A percentile compares a stretch with the other conserved stretches of the same genome.
Conservation (phyloP, 92 coral and sea anemone species). For the Bergia sp. region DNA sequence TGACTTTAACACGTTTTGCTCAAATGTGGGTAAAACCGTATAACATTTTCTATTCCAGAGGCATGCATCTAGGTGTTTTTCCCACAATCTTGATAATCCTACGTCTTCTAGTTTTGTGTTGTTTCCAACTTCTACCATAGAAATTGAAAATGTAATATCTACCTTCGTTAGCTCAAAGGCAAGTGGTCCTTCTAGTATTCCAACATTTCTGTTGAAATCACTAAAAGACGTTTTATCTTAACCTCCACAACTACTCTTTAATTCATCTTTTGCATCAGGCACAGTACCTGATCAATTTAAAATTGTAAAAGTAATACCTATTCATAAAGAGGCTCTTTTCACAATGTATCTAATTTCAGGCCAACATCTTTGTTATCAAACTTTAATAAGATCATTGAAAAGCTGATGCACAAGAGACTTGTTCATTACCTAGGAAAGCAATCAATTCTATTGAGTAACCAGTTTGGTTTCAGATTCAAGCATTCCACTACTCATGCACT, state of each 20-base stretch:
- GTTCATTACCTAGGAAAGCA: neutral
- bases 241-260: neutral
- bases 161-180: conserved; percentile 14
- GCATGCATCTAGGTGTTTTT: neutral
- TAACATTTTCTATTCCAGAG: neutral
- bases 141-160: conserved; percentile 30
- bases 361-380: conserved; percentile 3
- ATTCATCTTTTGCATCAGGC: conserved; percentile 18
- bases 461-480: no score
- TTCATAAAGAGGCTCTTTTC: neutral
- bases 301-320: conserved; percentile 14
- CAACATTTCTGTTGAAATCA: conserved; percentile 13
- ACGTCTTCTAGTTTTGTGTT: conserved; percentile 1
- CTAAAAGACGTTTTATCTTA: conserved; percentile 4
- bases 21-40: neutral
- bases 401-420: neutral
- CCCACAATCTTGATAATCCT: neutral
- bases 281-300: conserved; percentile 33
- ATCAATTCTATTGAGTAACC: no score
- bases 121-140: conserved; percentile 15
- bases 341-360: neutral
- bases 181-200: conserved; percentile 39
- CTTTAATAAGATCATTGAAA: neutral
- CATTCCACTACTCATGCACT: no score
- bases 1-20: conserved; percentile 22